phyloP scores from a whole-genome alignment of 1,140 invertebrate genomes.

The Lepidotrigona ventralis region DNA sequence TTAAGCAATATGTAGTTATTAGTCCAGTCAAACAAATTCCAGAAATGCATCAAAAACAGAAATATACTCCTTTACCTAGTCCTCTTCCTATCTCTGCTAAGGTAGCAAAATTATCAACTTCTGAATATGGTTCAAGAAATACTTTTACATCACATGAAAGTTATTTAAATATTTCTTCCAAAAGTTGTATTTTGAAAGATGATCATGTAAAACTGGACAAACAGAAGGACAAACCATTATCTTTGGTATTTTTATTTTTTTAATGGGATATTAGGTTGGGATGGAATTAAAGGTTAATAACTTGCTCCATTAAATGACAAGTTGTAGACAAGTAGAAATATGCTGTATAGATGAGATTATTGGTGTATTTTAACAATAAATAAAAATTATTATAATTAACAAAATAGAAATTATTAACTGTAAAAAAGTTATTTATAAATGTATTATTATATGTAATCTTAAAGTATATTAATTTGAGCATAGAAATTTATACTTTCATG shows the following conservation, averaged over 20 bases:
- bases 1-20: slow-evolving; percentile 65
- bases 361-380: background rate
- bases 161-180: slow-evolving; percentile 43
- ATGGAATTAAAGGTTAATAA: slow-evolving; percentile 21
- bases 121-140: slow-evolving; percentile 47
- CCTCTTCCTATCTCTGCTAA: slow-evolving; percentile 65
- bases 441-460: background rate
- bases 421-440: slow-evolving; percentile 4
- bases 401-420: slow-evolving; percentile 1
- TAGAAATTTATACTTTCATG: background rate
- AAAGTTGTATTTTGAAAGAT: slow-evolving; percentile 44
- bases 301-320: background rate
- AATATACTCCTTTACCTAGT: slow-evolving; percentile 69
- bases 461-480: background rate
- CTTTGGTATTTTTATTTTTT: slow-evolving; percentile 68
- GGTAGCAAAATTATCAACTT: slow-evolving; percentile 63
- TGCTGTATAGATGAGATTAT: background rate
- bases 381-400: background rate
- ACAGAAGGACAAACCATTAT: slow-evolving; percentile 63
- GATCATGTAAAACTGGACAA: slow-evolving; percentile 48
- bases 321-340: background rate
- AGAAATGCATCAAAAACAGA: slow-evolving; percentile 58
- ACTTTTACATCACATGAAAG: slow-evolving; percentile 41
- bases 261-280: slow-evolving; percentile 27
- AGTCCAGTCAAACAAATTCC: slow-evolving; percentile 47